Base-by-base conservation (phyloP, 2,797 vertebrate genomes). In the Antrozous pallidus region DNA sequence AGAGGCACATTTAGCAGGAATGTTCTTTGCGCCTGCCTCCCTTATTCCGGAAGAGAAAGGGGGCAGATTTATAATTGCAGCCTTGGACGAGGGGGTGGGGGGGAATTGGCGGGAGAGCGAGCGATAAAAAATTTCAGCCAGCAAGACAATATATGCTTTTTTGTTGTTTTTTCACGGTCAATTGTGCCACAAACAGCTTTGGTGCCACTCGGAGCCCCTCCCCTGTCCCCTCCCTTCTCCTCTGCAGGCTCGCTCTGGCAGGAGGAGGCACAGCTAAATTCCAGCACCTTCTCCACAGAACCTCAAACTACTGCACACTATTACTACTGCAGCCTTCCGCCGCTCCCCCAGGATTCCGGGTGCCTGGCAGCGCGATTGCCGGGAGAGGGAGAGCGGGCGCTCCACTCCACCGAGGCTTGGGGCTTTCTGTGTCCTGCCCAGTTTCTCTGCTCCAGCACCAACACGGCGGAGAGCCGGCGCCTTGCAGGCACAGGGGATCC, bases 261-360 rank as follows among this genome's bases (percentile, higher is more conserved):
- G 94, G 95, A 95, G 73, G 79, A 86, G 87, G 89, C 93, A 28
- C 67, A n/a, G 96, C 61, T 49, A 75, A 88, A 85, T 96, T 97
- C 97, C 97, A 97, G 97, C 96, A 97, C 94, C 93, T 97, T 98
- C 97, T 96, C 67, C 94, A 74, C n/a, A 73, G 88, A 88, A 22
- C 93, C 88, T 95, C 86, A 65, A 97, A 97, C 89, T 96, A 95
- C 94, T 94, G 87, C 78, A 18, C 5, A 22, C 87, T 61, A 40
- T 94, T 78, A 91, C 95, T 96, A 93, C 92, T 26, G 49, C 54
- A 17, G 63, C 61, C 56, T 88, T 67, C 80, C 82, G 12, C 40
- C 28, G 26, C 42, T 54, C 8, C 81, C n/a, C 45, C n/a, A n/a
- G n/a, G n/a, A n/a, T n/a, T n/a, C n/a, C n/a, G 5, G 88, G 63